Base-by-base conservation (phyloP, 2,888 invertebrate genomes). In the Caenorhabditis sulstoni region DNA sequence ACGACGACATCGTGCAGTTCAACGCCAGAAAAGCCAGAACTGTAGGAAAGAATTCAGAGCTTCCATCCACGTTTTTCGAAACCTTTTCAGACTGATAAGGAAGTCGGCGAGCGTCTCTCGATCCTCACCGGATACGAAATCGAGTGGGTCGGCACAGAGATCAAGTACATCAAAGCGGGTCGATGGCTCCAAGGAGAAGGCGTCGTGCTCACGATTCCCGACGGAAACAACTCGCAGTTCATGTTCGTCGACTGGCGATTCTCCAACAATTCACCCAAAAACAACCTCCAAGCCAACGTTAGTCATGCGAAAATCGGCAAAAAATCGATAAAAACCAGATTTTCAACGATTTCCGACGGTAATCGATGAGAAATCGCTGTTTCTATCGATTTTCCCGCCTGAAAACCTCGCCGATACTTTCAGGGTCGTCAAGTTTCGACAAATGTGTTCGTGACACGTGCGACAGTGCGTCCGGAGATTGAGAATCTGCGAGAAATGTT, bases 91-190 rank as follows among this genome's bases (percentile, higher is more conserved):
- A 12, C 47, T n/a, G 76, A 76, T 23, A 67, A 55, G 12, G 68
- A 62, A 45, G 68, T 76, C 9, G 55, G 68, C 20, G 62, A 58
- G 16, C 29, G 55, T 14, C 20, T 76, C 20, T n/a, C n/a, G n/a
- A n/a, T n/a, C n/a, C n/a, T n/a, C n/a, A n/a, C n/a, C n/a, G n/a
- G 52, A 2, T 76, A 68, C 50, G 68, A 68, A 3, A 53, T 76
- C 41, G 44, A 18, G 0, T 68, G 58, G 55, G 14, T 50, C 12
- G 76, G 76, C n/a, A 68, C 76, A 7, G 76, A 79, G 11, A 68
- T 74, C 47, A 82, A 82, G 18, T 79, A 65, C 53, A 53, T 82
- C 16, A 82, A 82, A 47, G 35, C 58, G 3, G 82, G 73, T 14
- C 41, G 79, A 29, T 53, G 55, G 16, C 12, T 79, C 12, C 45